These are phyloP conservation scores for Ophiothrix spiculata DNA, from an alignment of 35 echinoderm and acorn worm species.

Conservation along the genomic window DNA sequence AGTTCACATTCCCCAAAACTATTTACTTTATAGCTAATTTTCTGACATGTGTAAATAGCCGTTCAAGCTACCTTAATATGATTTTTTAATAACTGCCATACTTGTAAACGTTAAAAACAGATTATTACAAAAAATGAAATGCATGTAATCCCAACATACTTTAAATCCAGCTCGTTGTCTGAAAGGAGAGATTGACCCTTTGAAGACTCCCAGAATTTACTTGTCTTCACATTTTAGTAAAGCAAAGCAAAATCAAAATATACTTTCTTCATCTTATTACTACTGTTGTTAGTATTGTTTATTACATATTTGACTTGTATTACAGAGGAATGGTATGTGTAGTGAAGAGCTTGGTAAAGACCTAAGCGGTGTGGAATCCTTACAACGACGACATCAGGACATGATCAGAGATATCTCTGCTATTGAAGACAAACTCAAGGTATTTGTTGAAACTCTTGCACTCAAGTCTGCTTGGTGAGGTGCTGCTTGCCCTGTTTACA, in stretches of 20 bases:
- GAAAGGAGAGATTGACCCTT: no score
- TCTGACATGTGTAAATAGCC: no score
- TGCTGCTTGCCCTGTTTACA: no score
- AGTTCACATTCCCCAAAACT: no score
- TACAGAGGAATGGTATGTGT: slow-evolving; percentile 59
- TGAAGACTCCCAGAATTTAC: neutral
- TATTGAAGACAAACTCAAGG: slow-evolving; percentile 64
- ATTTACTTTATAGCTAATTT: no score
- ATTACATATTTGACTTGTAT: neutral
- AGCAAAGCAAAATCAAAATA: neutral
- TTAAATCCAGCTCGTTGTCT: no score
- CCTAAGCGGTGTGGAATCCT: slow-evolving; percentile 54
- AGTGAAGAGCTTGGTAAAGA: slow-evolving; percentile 81
- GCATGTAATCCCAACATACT: no score
- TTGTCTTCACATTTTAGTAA: neutral
- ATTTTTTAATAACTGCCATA: no score
- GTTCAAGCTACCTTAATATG: no score
- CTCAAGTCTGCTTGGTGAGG: no score
- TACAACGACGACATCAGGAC: slow-evolving; percentile 72
- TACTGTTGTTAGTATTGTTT: neutral
- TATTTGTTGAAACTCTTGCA: neutral
- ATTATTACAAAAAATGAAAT: no score
- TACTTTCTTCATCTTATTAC: neutral
- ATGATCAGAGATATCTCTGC: slow-evolving; percentile 51
- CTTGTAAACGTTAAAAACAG: no score